Evolutionary conservation across 2,888 invertebrate species (phyloP).

Genomic region (Sarcophaga caerulescens): DNA sequence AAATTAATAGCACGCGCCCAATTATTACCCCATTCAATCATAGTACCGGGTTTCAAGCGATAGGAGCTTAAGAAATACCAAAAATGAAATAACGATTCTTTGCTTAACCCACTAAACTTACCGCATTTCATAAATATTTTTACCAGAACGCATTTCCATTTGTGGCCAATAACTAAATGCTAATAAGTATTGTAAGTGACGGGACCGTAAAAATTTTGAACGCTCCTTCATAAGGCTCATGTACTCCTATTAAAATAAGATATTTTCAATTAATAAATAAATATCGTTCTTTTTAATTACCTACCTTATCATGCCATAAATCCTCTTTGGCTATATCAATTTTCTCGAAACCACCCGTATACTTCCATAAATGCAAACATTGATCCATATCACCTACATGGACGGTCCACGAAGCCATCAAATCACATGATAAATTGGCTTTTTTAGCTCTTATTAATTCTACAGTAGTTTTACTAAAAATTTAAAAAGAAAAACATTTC

Average conservation of each 20-base stretch:
- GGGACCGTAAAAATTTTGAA: slow-evolving; percentile 89
- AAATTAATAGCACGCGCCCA: slow-evolving; percentile 98
- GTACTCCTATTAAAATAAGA: slow-evolving; percentile 84
- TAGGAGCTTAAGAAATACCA: slow-evolving; percentile 82
- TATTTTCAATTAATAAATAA: neutral
- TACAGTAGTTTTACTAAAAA: slow-evolving; percentile 87
- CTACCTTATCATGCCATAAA: slow-evolving; percentile 86
- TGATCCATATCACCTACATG: slow-evolving; percentile 96
- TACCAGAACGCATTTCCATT: slow-evolving; percentile 86
- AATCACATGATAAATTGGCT: slow-evolving; percentile 88
- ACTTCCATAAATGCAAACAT: slow-evolving; percentile 97
- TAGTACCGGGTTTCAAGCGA: slow-evolving; percentile 97
- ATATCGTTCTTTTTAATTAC: neutral
- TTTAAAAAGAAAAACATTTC: slow-evolving; percentile 35
- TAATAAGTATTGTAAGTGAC: slow-evolving; percentile 95
- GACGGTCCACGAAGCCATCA: slow-evolving; percentile 98
- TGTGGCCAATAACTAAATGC: slow-evolving; percentile 99
- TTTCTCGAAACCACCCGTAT: slow-evolving; percentile 94
- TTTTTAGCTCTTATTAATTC: slow-evolving; percentile 89
- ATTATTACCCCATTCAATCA: slow-evolving; percentile 99
- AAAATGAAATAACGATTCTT: neutral
- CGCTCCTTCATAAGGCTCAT: slow-evolving; percentile 88
- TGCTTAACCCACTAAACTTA: slow-evolving; percentile 57
- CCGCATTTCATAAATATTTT: slow-evolving; percentile 96
- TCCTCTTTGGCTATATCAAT: slow-evolving; percentile 90